Evolutionary conservation across 1,140 invertebrate genomes (phyloP).

Genomic region (Sesamia nonagrioides): DNA sequence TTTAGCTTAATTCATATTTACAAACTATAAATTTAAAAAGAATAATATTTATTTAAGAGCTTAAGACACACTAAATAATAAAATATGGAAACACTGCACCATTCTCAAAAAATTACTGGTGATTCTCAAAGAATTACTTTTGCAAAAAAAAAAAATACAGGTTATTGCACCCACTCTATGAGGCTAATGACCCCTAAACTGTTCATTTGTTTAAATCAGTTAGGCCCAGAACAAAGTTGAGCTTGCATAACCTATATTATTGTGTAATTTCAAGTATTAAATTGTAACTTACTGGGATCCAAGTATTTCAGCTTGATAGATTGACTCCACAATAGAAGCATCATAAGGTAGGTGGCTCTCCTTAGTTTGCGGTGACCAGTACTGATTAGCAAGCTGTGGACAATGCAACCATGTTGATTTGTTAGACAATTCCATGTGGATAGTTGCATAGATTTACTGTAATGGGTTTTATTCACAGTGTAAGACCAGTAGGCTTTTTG

Average conservation of each 20-base stretch:
- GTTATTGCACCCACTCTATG: conserved; percentile 78
- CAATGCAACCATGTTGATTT: conserved; percentile 79
- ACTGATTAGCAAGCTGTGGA: conserved; percentile 94
- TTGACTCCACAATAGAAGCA: conserved; percentile 92
- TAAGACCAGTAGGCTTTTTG: conserved; percentile 76
- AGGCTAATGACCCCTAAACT: conserved; percentile 74
- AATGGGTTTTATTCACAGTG: conserved; percentile 50
- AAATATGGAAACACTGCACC: conserved; percentile 37
- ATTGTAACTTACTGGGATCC: conserved; percentile 89
- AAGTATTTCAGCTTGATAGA: conserved; percentile 94
- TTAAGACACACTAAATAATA: conserved; percentile 8
- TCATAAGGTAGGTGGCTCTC: conserved; percentile 91
- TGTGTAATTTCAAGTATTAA: conserved; percentile 50
- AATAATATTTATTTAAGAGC: background rate
- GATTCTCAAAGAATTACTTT: conserved; percentile 49
- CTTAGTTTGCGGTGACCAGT: conserved; percentile 95
- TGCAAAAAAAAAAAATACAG: conserved; percentile 70
- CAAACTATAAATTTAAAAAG: background rate
- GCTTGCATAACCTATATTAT: conserved; percentile 53
- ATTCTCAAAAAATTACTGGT: conserved; percentile 40
- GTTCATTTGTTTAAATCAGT: conserved; percentile 79
- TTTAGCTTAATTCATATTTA: background rate
- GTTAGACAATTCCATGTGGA: conserved; percentile 75
- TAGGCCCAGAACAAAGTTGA: conserved; percentile 68
- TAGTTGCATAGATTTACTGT: conserved; percentile 78